Base-by-base conservation (phyloP, 2,888 invertebrate genomes). In the Charanyca ferruginea region DNA sequence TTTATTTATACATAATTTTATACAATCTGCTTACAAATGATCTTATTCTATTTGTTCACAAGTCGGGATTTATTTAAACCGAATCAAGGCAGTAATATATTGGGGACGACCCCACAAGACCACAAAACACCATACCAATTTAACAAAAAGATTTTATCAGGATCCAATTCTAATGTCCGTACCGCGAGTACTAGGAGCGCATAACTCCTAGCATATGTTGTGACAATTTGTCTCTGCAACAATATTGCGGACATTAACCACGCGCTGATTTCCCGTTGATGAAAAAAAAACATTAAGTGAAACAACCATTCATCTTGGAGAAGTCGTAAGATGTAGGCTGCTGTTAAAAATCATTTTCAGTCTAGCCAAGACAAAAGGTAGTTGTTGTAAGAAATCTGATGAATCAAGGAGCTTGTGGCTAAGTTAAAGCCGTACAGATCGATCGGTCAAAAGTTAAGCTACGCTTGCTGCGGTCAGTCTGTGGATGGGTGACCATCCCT, bases 211-310 rank as follows among this genome's bases (percentile, higher is more conserved):
- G 85, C 89, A 88, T 83, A 84, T 88, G 90, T 84, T 83, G 86
- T 80, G 83, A 82, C 83, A 85, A 89, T 89, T 88, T 88, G 88
- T 90, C 87, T 86, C 78, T 58, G 32, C 62, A 77, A 86, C 86
- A 87, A 89, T 86, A 87, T 82, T 77, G 77, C 77, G 60, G 69
- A 49, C 70, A 81, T 82, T 80, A 80, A 67, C 67, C 60, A 55
- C 71, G 69, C 83, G 66, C 77, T 81, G 79, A 83, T 81, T 79
- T 45, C 69, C 58, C 22, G 8, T 70, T 59, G 70, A 61, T 64
- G 60, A 32, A 42, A 69, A 61, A 65, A 66, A 65, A 59, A 53
- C 54, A 48, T 62, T 75, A 32, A 32, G 11, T 32, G 55, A 62
- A 57, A 59, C 55, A 42, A n/a, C 48, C 48, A 76, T 75, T 48